phyloP scores from a whole-genome alignment of 2,797 vertebrate genomes.

The Coluber constrictor region DNA sequence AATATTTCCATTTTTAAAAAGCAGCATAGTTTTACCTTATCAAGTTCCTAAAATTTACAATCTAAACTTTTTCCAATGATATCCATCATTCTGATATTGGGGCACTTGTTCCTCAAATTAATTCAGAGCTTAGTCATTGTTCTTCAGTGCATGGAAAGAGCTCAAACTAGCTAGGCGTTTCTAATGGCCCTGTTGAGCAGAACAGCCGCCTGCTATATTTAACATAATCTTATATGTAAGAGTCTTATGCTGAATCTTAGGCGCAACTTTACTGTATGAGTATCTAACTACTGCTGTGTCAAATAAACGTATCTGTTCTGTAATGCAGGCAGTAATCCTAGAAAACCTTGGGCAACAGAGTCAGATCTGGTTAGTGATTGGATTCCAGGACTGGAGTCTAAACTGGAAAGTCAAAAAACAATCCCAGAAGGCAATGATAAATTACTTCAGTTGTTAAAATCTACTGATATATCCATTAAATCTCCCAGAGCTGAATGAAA shows the following conservation, averaged over 20 bases:
- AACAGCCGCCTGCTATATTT: background rate
- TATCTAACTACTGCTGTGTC: background rate
- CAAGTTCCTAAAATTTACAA: background rate
- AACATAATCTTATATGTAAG: background rate
- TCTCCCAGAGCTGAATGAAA: background rate
- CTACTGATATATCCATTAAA: background rate
- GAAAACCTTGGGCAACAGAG: background rate
- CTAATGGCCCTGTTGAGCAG: background rate
- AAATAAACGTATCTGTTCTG: background rate
- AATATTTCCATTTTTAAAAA: background rate
- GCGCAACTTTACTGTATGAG: background rate
- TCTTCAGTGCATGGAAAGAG: background rate
- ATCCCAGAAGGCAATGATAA: background rate
- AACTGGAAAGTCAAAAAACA: background rate
- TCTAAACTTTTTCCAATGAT: background rate
- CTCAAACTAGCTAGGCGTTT: background rate
- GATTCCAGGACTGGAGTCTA: background rate
- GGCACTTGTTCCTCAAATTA: background rate
- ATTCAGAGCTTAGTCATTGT: background rate
- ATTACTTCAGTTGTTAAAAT: background rate
- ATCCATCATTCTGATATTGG: background rate
- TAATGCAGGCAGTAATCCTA: background rate
- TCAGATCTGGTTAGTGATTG: background rate
- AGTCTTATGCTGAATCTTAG: background rate
- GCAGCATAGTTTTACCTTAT: background rate